Base-by-base conservation (phyloP, 2,888 invertebrate genomes). In the Eristalis arbustorum region DNA sequence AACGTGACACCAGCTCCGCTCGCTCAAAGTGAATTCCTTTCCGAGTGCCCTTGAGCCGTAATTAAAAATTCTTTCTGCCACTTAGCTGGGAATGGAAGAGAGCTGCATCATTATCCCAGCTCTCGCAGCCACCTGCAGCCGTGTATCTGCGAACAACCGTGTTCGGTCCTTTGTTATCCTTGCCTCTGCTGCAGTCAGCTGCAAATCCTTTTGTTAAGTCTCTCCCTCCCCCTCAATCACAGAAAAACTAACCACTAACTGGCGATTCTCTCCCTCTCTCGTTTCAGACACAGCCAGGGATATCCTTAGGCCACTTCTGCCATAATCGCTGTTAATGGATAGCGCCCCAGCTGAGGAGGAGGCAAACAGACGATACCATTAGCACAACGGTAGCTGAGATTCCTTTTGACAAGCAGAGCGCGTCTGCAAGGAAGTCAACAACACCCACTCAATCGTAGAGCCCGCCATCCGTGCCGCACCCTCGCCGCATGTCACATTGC, bases 41-140 rank as follows among this genome's bases (percentile, higher is more conserved):
- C 13, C 13, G 67, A 79, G 61, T 71, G 49, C 67, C 75, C 57
- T 75, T 62, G 71, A 84, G 69, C 69, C 62, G 57, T 80, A 75
- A 76, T 80, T 80, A 80, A 80, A 84, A 84, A 76, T 72, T 67
- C 62, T 57, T 62, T 80, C 71, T 31, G 42, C 66, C 61, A 80
- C 80, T 83, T 68, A 69, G 68, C 49, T 28, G 49, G 25, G 25
- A 23, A 40, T n/a, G n/a, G 18, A 31, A 18, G 3, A 34, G 56
- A 56, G 37, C 37, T 37, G 63, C 25, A 63, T 49, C 59, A 76
- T 80, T 80, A 72, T 68, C 67, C 67, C 23, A 61, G 25, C 13
- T 22, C 5, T 8, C 6, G 8, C 18, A 18, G 8, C 49, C 49
- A 49, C 49, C 49, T 49, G 49, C 49, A 18, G n/a, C n/a, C 69